Evolutionary conservation across 2,113 vertebrate genomes (phyloP), one percentile per base, ranked within the genome.

Genomic region (Strigops habroptila): DNA sequence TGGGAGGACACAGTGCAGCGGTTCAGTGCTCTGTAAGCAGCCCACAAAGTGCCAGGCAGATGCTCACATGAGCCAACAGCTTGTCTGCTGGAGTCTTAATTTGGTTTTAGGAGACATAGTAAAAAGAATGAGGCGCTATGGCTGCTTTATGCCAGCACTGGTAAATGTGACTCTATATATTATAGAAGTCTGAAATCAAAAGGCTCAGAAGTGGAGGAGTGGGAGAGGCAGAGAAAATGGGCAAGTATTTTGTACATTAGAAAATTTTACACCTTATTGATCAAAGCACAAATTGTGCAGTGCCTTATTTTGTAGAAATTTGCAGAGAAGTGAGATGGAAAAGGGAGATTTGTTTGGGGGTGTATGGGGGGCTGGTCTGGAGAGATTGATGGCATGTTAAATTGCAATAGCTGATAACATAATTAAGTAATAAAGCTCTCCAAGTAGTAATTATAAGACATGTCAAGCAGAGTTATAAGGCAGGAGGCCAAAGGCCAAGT

Each of bases 381-480:
- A 79, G 59, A n/a, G 77, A 41, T 19, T 19, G 69, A 88, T 87
- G 79, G 24, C 53, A 59, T 37, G 76, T 93, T 91, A 79, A 82
- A 82, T 19, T 78, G 46, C 43, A 16, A 37, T 33, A 62, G 43
- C 65, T 86, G 59, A 68, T 95, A 84, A 59, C 62, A 70, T 91
- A 91, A 96, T 93, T 93, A 93, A 97, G 80, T 78, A 89, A 93
- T 94, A 95, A 95, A 97, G 86, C 85, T 94, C 93, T 83, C 91
- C 74, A 84, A 74, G 73, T 8, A 82, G 95, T 91, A 92, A 95
- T 88, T 95, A 84, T 33, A 88, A 78, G 52, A 82, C 11, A 2
- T 49, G 85, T 83, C 89, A 88, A 94, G 92, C 91, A 88, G 89
- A 92, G 46, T 84, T 91, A 75, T 43, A 93, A 94, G 82, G 76